Base-by-base conservation (phyloP, 1,140 invertebrate species). In the Drosophila rufa region DNA sequence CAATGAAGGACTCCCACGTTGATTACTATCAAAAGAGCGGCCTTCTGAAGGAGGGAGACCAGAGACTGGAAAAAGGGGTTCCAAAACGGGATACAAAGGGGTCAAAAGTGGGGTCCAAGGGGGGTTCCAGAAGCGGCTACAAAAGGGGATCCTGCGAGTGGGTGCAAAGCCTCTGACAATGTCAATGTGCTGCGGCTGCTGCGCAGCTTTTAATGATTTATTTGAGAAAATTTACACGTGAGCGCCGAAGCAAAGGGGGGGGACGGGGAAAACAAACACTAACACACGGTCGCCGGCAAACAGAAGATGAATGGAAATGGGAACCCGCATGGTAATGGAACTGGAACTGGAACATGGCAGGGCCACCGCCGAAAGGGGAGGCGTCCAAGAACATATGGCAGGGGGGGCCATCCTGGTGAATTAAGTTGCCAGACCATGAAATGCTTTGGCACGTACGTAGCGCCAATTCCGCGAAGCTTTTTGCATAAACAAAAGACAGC, bases 341-440 rank as follows among this genome's bases (percentile, higher is more conserved):
- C 19, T 62, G 45, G 48, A 67, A 25, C 53, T 60, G 64, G 40
- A 47, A 45, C 51, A 68, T 45, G 67, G 38, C 36, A 33, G 68
- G 33, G 30, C 50, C 50, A 53, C 15, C 50, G 17, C n/a, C 40
- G 51, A 42, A 46, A 40, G 30, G 22, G 25, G 36, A 27, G 30
- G 15, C 2, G 14, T 36, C 33, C 38, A 62, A 47, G 30, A 66
- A 45, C 67, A 66, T 66, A 46, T 69, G 67, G 17, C 38, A 3
- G 36, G 50, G 14, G 25, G 51, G 56, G 56, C 51, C 46, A 81
- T 71, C 66, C 76, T 60, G 62, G 59, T 90, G 80, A 75, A 89
- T 90, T 89, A 89, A 89, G 85, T 89, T 89, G 84, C 84, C 85
- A 89, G 84, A 89, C 84, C 84, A 90, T 89, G 84, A 89, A 89